Conservation (phyloP, 1,140 invertebrate species). For the Bilobella aurantiaca region DNA sequence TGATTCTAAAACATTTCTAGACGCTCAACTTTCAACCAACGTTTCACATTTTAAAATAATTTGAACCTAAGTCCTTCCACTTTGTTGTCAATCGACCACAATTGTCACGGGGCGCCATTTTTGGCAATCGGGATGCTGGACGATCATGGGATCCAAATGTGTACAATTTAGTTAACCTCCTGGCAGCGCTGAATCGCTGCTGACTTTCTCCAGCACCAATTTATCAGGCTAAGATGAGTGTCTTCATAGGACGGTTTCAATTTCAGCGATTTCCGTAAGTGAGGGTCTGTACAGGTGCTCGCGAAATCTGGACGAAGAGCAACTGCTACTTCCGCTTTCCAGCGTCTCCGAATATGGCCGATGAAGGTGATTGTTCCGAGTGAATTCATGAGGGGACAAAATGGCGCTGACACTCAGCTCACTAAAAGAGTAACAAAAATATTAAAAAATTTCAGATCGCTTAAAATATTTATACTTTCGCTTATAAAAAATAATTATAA, state of each 20-base stretch:
- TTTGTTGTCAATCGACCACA: too few relatives aligned
- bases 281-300: constrained; percentile 23
- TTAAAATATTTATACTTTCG: too few relatives aligned
- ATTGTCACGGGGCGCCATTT: too few relatives aligned
- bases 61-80: too few relatives aligned
- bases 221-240: background rate
- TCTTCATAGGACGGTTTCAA: constrained; percentile 31
- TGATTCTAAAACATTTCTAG: too few relatives aligned
- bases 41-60: too few relatives aligned
- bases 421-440: constrained; percentile 12
- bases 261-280: constrained; percentile 30
- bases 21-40: too few relatives aligned
- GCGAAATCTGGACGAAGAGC: constrained; percentile 21
- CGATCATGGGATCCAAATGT: too few relatives aligned
- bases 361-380: constrained; percentile 17
- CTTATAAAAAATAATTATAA: too few relatives aligned
- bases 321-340: constrained; percentile 9
- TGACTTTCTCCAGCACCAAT: background rate
- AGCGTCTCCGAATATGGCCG: constrained; percentile 18
- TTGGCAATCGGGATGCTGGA: too few relatives aligned
- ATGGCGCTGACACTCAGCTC: constrained; percentile 27
- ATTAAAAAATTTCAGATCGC: background rate
- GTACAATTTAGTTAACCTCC: too few relatives aligned
- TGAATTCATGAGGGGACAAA: constrained; percentile 18
- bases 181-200: too few relatives aligned